phyloP scores from a whole-genome alignment of 2,797 vertebrate species.

The Poliocrania exsul region DNA sequence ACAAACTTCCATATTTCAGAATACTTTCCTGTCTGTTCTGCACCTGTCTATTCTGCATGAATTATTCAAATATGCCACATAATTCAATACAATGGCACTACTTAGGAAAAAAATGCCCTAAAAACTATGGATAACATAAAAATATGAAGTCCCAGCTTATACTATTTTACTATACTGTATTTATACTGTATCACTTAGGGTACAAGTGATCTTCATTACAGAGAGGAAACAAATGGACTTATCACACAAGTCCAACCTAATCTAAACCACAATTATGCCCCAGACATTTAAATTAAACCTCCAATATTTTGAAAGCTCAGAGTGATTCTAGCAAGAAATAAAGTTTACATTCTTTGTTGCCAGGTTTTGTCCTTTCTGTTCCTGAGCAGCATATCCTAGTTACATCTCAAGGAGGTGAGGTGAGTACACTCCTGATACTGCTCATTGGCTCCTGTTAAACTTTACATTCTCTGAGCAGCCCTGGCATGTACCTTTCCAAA shows the following conservation, averaged over 20 bases:
- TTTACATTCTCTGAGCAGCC: neutral
- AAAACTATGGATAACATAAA: neutral
- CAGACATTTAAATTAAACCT: neutral
- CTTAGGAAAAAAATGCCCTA: neutral
- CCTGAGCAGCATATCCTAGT: neutral
- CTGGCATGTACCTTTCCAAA: neutral
- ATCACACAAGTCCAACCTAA: neutral
- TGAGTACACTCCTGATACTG: neutral
- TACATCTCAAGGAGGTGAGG: neutral
- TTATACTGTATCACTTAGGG: neutral
- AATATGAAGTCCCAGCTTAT: neutral
- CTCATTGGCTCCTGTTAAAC: neutral
- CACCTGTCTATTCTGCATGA: neutral
- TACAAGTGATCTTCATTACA: neutral
- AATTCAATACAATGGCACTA: neutral
- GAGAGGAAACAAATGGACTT: neutral
- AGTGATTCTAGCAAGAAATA: neutral
- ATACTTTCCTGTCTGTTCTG: neutral
- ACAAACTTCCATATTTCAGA: neutral
- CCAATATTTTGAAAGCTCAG: neutral
- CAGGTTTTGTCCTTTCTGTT: neutral
- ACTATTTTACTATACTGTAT: neutral
- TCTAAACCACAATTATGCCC: neutral
- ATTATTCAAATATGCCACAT: neutral
- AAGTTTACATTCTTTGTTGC: neutral